These are phyloP conservation scores for Pseudorhiza aurosa DNA, from an alignment of 30 jellyfish, hydroid and myxozoan genomes.

Conservation along the genomic window DNA sequence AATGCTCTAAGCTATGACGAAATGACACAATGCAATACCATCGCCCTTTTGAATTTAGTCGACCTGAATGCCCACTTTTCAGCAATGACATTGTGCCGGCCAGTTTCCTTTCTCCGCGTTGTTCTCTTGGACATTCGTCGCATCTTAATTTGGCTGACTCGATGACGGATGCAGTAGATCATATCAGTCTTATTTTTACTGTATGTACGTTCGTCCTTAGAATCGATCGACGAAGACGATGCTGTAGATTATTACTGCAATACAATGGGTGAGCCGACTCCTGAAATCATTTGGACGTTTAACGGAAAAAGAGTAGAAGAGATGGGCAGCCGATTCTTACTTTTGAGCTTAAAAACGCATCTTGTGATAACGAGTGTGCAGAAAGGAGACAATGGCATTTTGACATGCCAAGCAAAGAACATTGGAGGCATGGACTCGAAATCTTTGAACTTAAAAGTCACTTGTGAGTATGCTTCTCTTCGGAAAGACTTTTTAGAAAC, in stretches of 20 bases:
- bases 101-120: no score
- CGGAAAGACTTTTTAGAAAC: no score
- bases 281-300: slow-evolving; percentile 63
- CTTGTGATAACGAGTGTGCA: slow-evolving; percentile 42
- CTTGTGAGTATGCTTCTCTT: slow-evolving; percentile 34
- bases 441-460: slow-evolving; percentile 14
- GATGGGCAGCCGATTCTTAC: slow-evolving; percentile 24
- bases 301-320: slow-evolving; percentile 41
- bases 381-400: slow-evolving; percentile 38
- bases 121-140: no score
- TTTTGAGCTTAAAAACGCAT: slow-evolving; percentile 40
- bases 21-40: no score
- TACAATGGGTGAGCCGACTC: slow-evolving; percentile 61
- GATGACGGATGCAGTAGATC: no score
- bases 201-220: no score
- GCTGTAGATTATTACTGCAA: slow-evolving; percentile 60
- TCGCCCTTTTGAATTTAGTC: no score
- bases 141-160: no score
- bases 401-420: slow-evolving; percentile 51
- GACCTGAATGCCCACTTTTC: no score
- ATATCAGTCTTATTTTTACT: no score
- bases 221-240: slow-evolving; percentile 56
- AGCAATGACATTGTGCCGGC: no score
- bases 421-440: slow-evolving; percentile 48
- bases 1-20: no score